Conservation (phyloP, 1,140 invertebrate species). For the Papilio polytes region DNA sequence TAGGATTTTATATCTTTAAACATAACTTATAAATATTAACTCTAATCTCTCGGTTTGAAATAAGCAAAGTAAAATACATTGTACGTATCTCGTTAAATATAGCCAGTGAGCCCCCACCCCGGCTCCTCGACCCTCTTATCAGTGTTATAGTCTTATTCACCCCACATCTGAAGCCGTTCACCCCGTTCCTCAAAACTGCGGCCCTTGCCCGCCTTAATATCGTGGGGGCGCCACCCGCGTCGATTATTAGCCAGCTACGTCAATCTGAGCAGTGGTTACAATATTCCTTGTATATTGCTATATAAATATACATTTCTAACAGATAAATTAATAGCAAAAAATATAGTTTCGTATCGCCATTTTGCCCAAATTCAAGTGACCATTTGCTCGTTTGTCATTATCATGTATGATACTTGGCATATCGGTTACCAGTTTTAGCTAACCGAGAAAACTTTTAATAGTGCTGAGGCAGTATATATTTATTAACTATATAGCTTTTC, state of each 20-base stretch:
- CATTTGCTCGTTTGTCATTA: too few relatives aligned
- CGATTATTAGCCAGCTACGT: slow-evolving; percentile 59
- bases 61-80: slow-evolving; percentile 6
- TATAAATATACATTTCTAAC: slow-evolving; percentile 4
- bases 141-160: slow-evolving; percentile 48
- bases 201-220: slow-evolving; percentile 60
- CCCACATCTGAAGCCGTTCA: slow-evolving; percentile 51
- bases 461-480: too few relatives aligned
- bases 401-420: too few relatives aligned
- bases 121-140: slow-evolving; percentile 56
- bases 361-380: too few relatives aligned
- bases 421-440: too few relatives aligned
- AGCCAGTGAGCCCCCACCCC: slow-evolving; percentile 35
- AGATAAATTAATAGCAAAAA: too few relatives aligned
- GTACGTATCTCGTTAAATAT: slow-evolving; percentile 18
- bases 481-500: too few relatives aligned
- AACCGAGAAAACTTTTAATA: too few relatives aligned
- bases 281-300: slow-evolving; percentile 32
- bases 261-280: slow-evolving; percentile 55
- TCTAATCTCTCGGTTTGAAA: not conserved
- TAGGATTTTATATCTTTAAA: not conserved
- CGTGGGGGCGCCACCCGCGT: slow-evolving; percentile 47
- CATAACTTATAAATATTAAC: not conserved
- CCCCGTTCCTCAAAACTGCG: slow-evolving; percentile 57
- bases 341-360: too few relatives aligned